Conservation (phyloP, 2,797 vertebrate species). For the Lutra lutra region DNA sequence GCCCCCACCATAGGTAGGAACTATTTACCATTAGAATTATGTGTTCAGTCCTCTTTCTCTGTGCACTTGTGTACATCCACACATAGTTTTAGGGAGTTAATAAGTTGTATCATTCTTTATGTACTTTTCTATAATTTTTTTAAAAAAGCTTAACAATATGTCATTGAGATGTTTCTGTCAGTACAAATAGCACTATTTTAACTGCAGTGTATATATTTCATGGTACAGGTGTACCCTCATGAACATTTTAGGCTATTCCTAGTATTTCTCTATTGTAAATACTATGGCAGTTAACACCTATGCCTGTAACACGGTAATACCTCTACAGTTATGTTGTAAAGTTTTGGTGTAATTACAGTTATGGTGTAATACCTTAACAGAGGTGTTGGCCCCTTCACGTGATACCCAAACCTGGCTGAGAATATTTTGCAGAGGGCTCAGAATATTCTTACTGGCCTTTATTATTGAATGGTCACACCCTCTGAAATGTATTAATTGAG, state of each 20-base stretch:
- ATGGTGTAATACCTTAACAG: background rate
- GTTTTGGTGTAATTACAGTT: background rate
- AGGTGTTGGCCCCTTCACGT: background rate
- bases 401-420: background rate
- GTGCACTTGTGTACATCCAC: background rate
- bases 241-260: background rate
- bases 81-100: background rate
- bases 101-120: background rate
- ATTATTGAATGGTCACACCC: background rate
- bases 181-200: background rate
- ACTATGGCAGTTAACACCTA: conserved; percentile 6
- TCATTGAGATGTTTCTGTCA: conserved; percentile 12
- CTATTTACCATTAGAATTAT: background rate
- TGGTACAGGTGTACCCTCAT: background rate
- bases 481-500: background rate
- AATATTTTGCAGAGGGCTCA: background rate
- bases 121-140: background rate
- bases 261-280: conserved; percentile 34
- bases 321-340: background rate
- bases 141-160: background rate
- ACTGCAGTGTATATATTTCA: background rate
- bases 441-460: background rate
- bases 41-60: background rate
- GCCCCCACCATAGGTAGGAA: background rate
- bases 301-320: background rate